Evolutionary conservation across 2,888 invertebrate species (phyloP).

Genomic region (Xylophagus ater): DNA sequence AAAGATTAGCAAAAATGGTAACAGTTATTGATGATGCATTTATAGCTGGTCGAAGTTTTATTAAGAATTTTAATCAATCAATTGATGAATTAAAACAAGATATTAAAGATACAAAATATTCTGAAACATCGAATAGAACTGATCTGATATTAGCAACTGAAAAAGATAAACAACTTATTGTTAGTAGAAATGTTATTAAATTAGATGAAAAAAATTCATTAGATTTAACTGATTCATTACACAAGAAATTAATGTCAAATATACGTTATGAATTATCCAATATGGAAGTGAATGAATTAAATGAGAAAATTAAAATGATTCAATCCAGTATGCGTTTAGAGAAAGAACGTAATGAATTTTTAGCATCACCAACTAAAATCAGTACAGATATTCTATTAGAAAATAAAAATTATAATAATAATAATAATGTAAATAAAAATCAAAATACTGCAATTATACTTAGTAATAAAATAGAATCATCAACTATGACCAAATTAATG

Average conservation of each 20-base stretch:
- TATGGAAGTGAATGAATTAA: constrained; percentile 43
- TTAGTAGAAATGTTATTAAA: constrained; percentile 29
- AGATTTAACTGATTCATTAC: constrained; percentile 39
- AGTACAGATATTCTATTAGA: constrained; percentile 4
- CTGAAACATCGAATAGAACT: constrained; percentile 4
- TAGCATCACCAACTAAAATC: constrained; percentile 5
- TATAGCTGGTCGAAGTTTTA: constrained; percentile 63
- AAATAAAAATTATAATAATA: constrained; percentile 1
- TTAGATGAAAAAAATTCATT: constrained; percentile 28
- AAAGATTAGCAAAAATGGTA: constrained; percentile 79
- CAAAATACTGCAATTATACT: not conserved
- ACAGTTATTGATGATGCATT: constrained; percentile 64
- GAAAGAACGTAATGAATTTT: constrained; percentile 4
- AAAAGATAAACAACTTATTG: constrained; percentile 30
- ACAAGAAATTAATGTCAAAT: constrained; percentile 40
- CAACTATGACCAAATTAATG: constrained; percentile 35
- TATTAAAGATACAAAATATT: constrained; percentile 23
- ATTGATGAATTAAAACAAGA: constrained; percentile 39
- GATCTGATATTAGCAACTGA: constrained; percentile 11
- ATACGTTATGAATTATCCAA: constrained; percentile 41
- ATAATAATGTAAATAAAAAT: not conserved
- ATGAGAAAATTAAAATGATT: constrained; percentile 30
- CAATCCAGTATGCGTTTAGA: constrained; percentile 11
- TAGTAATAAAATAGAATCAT: constrained; percentile 14
- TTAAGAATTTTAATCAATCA: constrained; percentile 49